Base-by-base conservation (phyloP, 2,113 vertebrate species). In the Poeciliopsis prolifica region DNA sequence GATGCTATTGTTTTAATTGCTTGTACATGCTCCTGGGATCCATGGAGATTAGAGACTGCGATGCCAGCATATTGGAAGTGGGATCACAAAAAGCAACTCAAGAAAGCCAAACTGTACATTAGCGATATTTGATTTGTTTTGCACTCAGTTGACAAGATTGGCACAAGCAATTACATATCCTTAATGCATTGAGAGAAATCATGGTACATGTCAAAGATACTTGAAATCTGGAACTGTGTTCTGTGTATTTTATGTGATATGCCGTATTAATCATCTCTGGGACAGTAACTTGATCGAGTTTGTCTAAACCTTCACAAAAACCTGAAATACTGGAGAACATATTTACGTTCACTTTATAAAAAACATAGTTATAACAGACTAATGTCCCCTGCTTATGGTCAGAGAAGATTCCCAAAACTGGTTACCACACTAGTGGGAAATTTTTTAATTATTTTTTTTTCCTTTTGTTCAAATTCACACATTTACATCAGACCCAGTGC, bases 1-100 rank as follows among this genome's bases (percentile, higher is more conserved):
- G 90, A 94, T 92, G 90, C 89, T 94, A 92, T 93, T 93, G 88
- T 93, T 94, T 94, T 95, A 95, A 95, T 95, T 95, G 93, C 93
- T 93, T 92, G 91, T 91, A 92, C 87, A 92, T 91, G 77, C 93
- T 94, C 89, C 80, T 86, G 89, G 93, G 91, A 94, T 94, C 88
- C 90, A 86, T 83, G 81, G 93, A 93, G 92, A 93, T 94, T 93
- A 67, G 66, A 91, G 91, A 90, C 72, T 94, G 92, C 94, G 92
- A 92, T 92, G 90, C 88, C 89, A 94, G 93, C 89, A 93, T 92
- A 93, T 91, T 92, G 87, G 84, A 86, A 89, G 92, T 87, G 82
- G 82, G 87, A 88, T 87, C 86, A 91, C 87, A 92, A 89, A 90
- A 91, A 70, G 69, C 86, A 83, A 81, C 82, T 75, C 70, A 80